Evolutionary conservation across 2,113 vertebrate species (phyloP), one percentile per base, ranked within the genome.

Genomic region (Oreochromis niloticus): DNA sequence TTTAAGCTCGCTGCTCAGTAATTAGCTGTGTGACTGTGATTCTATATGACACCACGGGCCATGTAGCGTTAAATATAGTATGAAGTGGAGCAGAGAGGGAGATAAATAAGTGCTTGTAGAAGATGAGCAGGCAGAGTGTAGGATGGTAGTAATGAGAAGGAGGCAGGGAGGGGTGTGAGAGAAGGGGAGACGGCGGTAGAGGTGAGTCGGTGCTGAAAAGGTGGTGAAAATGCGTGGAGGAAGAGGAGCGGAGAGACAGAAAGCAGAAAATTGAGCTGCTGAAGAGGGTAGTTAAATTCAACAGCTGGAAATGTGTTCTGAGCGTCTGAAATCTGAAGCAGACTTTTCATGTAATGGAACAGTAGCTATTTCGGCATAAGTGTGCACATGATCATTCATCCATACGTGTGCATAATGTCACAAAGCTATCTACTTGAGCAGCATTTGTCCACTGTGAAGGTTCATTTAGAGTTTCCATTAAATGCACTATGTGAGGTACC

Each of bases 261-360:
- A 75, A 63, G 88, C 52, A 52, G 84, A 82, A 89, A 90, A 92
- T 83, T 19, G 86, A 93, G 88, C 80, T 48, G 54, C 75, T 90
- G 87, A 92, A 93, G 92, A 91, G 90, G 90, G 73, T 92, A 41
- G 91, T 94, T 92, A 75, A 90, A 92, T 90, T 88, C 90, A 91
- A 87, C 81, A 87, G 84, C 85, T 73, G 80, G 84, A 92, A 92
- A 94, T 91, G 85, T 92, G 86, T 86, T 90, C 84, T 71, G 83
- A 92, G 89, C 82, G 22, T 71, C 81, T 85, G 87, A 66, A 79
- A 80, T 84, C 80, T 73, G 83, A 88, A 88, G 88, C 82, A 91
- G 87, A 89, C 75, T 46, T 78, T 86, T 79, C 19, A 4, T 19
- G 16, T 90, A 90, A 90, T 88, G 87, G 90, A 87, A 90, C 54